A percentile compares a stretch with the other conserved stretches of the same genome.
These are phyloP conservation scores for Bubalus kerabau DNA, from an alignment of 2,113 vertebrate genomes.

Conservation along the genomic window DNA sequence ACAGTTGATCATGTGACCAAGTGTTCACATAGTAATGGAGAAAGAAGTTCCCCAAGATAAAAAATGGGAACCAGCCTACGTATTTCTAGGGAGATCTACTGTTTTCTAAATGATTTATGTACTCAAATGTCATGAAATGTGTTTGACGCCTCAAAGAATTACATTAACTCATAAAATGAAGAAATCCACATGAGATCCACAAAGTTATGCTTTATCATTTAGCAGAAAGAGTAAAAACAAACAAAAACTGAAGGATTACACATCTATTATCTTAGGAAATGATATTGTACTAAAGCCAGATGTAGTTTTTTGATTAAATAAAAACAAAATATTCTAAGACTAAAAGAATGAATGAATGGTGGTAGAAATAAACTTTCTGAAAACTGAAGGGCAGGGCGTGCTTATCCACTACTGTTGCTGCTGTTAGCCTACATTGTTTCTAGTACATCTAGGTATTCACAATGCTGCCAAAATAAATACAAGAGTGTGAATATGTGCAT, in stretches of 20 bases:
- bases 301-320: not conserved
- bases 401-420: not conserved
- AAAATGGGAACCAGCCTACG: not conserved
- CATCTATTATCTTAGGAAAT: not conserved
- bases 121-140: not conserved
- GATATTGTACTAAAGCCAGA: not conserved
- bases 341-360: not conserved
- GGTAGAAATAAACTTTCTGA: not conserved
- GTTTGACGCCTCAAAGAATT: not conserved
- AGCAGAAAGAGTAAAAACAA: not conserved
- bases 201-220: not conserved
- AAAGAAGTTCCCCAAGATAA: not conserved
- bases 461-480: not conserved
- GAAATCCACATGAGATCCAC: not conserved
- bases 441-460: not conserved
- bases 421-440: not conserved
- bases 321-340: not conserved
- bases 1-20: not conserved
- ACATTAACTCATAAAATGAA: not conserved
- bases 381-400: not conserved
- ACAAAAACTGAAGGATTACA: not conserved
- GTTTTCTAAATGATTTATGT: not conserved
- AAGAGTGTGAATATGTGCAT: fast-evolving
- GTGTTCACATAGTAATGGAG: not conserved
- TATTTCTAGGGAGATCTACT: not conserved